Conservation (phyloP, 2,888 invertebrate species). For the Caenorhabditis afra region DNA sequence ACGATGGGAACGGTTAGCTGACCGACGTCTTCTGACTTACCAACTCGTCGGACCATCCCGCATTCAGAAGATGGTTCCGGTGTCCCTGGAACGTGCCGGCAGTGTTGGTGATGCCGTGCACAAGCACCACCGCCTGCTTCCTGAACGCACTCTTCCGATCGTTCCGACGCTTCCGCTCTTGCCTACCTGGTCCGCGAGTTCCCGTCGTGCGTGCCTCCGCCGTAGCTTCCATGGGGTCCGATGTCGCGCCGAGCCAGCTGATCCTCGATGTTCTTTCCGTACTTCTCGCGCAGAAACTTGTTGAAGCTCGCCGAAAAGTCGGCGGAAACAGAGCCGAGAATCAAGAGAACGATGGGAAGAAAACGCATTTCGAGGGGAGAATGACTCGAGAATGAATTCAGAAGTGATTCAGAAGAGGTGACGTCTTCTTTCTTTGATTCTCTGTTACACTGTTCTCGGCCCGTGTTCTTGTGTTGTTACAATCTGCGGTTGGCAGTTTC, state of each 20-base stretch:
- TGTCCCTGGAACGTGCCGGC: slow-evolving; percentile 65
- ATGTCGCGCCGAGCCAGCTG: slow-evolving; percentile 61
- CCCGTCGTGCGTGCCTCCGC: slow-evolving; percentile 63
- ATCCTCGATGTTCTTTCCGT: slow-evolving; percentile 56
- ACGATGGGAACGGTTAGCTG: neutral
- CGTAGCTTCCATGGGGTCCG: slow-evolving; percentile 62
- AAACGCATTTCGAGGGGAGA: too few species aligned
- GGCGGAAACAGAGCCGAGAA: slow-evolving; percentile 11
- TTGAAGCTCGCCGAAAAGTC: slow-evolving; percentile 58
- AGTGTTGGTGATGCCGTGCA: slow-evolving; percentile 67
- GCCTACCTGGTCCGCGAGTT: slow-evolving; percentile 44
- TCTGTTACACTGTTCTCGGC: slow-evolving; percentile 28
- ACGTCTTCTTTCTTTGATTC: slow-evolving; percentile 14
- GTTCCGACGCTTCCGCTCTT: neutral
- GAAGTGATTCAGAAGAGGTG: neutral
- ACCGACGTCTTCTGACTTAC: slow-evolving; percentile 17
- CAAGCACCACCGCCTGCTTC: slow-evolving; percentile 66
- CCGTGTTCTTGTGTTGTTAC: slow-evolving; percentile 43
- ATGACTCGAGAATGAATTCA: too few species aligned
- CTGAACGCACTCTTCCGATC: slow-evolving; percentile 39
- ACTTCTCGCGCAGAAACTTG: slow-evolving; percentile 45
- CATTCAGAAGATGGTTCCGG: slow-evolving; percentile 58
- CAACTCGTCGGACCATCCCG: slow-evolving; percentile 63
- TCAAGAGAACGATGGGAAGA: neutral
- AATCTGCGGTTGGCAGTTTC: slow-evolving; percentile 36